These are phyloP conservation scores for Pseudomyrmex dendroicus DNA, from an alignment of 1,140 invertebrate genomes.

Conservation along the genomic window DNA sequence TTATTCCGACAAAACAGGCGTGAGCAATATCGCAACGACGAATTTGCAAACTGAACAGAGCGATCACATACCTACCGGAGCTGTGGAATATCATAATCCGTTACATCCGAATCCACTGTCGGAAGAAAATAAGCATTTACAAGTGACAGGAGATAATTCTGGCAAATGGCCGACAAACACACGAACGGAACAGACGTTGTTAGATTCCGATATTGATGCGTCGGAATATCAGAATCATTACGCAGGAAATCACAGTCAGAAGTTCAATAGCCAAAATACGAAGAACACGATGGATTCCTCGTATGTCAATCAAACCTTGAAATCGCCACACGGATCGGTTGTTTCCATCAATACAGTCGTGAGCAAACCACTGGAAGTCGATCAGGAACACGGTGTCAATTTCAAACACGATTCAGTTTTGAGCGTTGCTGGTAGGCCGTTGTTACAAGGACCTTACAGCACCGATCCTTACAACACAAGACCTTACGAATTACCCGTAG, in stretches of 20 bases:
- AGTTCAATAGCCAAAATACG: neutral
- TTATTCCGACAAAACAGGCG: conserved; percentile 50
- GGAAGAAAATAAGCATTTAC: conserved; percentile 30
- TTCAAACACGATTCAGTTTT: conserved; percentile 36
- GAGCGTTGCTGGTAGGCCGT: neutral
- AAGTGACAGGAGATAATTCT: conserved; percentile 57
- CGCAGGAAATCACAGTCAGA: conserved; percentile 7
- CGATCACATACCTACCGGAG: conserved; percentile 74
- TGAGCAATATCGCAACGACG: neutral
- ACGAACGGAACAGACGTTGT: conserved; percentile 63
- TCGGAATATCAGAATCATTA: conserved; percentile 75
- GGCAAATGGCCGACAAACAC: conserved; percentile 65
- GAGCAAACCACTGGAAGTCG: conserved; percentile 63
- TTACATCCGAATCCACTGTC: conserved; percentile 70
- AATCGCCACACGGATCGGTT: conserved; percentile 52
- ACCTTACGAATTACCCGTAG: conserved; percentile 72
- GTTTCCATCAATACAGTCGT: conserved; percentile 62
- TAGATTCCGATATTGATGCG: conserved; percentile 78
- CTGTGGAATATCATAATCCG: conserved; percentile 80
- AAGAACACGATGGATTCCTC: neutral
- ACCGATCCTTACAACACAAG: conserved; percentile 50
- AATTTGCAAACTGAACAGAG: conserved; percentile 57
- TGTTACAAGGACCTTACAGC: conserved; percentile 32
- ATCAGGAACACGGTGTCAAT: conserved; percentile 36
- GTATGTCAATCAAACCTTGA: conserved; percentile 20